Percentiles rank a stretch among this genome's conserved stretches.
These are phyloP conservation scores for Peucedramus taeniatus DNA, from an alignment of 2,113 vertebrate genomes.

Conservation along the genomic window DNA sequence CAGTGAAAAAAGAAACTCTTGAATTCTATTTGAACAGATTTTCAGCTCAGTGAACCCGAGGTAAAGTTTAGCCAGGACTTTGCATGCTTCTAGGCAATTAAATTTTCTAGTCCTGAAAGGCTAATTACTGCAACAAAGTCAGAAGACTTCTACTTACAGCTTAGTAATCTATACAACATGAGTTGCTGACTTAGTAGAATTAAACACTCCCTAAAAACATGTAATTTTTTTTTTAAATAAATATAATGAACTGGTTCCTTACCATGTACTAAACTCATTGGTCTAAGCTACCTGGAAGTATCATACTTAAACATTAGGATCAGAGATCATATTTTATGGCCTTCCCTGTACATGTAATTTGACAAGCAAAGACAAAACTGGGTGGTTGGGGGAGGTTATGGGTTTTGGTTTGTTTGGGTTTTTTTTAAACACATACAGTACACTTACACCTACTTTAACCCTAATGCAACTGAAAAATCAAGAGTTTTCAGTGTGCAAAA, in stretches of 20 bases:
- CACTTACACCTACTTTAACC: not conserved
- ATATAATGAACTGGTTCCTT: not conserved
- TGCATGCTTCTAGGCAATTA: not conserved
- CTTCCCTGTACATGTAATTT: not conserved
- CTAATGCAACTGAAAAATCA: not conserved
- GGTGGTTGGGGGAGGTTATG: rapidly evolving
- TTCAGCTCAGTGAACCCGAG: not conserved
- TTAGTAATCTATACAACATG: not conserved
- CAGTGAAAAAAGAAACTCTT: not conserved
- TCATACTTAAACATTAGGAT: not conserved
- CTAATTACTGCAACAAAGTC: not conserved
- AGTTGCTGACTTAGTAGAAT: not conserved
- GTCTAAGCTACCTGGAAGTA: not conserved
- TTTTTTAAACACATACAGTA: not conserved
- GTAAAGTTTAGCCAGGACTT: not conserved
- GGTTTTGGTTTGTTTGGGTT: not conserved
- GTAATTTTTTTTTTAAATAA: not conserved
- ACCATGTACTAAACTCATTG: not conserved
- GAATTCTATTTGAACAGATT: not conserved
- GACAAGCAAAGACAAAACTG: not conserved
- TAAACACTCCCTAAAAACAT: not conserved
- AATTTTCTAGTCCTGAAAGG: not conserved
- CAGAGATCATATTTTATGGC: not conserved
- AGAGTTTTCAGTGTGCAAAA: not conserved
- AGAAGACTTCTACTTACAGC: not conserved